Evolutionary conservation across 2,797 vertebrate genomes (phyloP).

Genomic region (Melanotaenia parkinsoni): DNA sequence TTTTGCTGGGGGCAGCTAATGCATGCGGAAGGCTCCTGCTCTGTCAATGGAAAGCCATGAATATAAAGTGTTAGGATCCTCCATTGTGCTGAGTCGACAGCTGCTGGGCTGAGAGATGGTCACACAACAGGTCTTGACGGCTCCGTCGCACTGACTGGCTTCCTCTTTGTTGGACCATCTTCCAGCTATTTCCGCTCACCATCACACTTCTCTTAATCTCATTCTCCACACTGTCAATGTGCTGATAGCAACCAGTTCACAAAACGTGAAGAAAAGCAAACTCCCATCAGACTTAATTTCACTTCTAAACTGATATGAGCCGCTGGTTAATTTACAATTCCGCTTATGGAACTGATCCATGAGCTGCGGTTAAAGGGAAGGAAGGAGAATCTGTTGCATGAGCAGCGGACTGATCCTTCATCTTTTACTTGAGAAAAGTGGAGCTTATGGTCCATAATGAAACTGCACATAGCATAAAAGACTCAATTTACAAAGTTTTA

Average conservation of each 20-base stretch:
- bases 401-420: conserved; percentile 25
- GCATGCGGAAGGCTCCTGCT: conserved; percentile 32
- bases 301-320: conserved; percentile 52
- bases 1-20: conserved; percentile 29
- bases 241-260: conserved; percentile 38
- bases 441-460: background rate
- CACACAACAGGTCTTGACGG: conserved; percentile 50
- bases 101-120: conserved; percentile 66
- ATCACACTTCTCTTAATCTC: conserved; percentile 68
- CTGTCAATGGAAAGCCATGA: conserved; percentile 55
- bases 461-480: too few relatives aligned
- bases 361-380: conserved; percentile 18
- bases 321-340: conserved; percentile 37
- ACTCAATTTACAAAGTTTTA: background rate
- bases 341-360: conserved; percentile 16
- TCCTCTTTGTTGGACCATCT: conserved; percentile 47
- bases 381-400: conserved; percentile 9
- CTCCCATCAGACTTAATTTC: conserved; percentile 38
- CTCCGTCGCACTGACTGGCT: conserved; percentile 51
- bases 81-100: conserved; percentile 66
- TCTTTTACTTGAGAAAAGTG: background rate
- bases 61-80: conserved; percentile 64
- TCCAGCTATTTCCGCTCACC: conserved; percentile 51
- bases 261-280: conserved; percentile 43
- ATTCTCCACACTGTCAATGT: conserved; percentile 51